Conservation (phyloP, 1,140 invertebrate species). For the Bacillus rossius region DNA sequence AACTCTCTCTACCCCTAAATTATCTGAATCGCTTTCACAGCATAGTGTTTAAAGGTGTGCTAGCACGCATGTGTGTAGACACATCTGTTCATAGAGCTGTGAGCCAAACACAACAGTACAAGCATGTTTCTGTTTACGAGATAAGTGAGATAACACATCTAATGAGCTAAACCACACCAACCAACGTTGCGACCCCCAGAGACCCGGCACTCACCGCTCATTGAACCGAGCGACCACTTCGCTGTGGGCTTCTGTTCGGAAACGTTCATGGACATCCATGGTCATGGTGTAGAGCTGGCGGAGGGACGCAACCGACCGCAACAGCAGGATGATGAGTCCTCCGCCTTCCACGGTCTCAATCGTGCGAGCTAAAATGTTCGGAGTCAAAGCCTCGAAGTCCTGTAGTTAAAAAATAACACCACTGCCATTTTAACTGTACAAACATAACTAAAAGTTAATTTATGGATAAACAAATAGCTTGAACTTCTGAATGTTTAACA, state of each 20-base stretch:
- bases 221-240: slow-evolving; percentile 94
- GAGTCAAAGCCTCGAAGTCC: slow-evolving; percentile 99
- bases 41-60: too few relatives aligned
- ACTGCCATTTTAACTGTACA: background rate
- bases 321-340: slow-evolving; percentile 81
- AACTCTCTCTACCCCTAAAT: too few relatives aligned
- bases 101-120: too few relatives aligned
- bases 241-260: slow-evolving; percentile 90
- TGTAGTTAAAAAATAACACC: slow-evolving; percentile 33
- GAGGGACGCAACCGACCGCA: slow-evolving; percentile 81
- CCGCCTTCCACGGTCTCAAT: slow-evolving; percentile 99
- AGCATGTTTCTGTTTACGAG: too few relatives aligned
- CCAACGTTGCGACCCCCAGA: too few relatives aligned
- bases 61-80: too few relatives aligned
- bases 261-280: slow-evolving; percentile 98
- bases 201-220: slow-evolving; percentile 63
- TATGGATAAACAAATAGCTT: background rate
- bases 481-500: background rate
- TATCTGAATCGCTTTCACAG: too few relatives aligned
- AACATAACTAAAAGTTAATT: background rate
- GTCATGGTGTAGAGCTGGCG: slow-evolving; percentile 94
- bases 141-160: too few relatives aligned
- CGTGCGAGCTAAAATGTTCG: slow-evolving; percentile 94
- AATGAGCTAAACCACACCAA: too few relatives aligned
- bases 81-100: too few relatives aligned